Conservation (phyloP, 35 echinoderm and acorn worm genomes). For the Apostichopus californicus region DNA sequence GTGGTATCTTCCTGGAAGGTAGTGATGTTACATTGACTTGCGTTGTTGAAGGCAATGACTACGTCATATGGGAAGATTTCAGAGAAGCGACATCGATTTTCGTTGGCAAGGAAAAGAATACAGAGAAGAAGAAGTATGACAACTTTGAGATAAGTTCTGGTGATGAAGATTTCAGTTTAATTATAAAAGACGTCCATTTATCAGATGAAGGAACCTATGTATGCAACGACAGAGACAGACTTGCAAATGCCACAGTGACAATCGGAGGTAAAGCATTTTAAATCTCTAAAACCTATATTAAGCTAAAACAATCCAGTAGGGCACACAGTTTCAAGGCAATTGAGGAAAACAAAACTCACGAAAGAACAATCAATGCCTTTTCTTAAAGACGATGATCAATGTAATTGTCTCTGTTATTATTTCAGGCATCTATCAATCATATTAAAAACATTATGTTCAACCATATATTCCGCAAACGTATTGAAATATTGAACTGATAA, state of each 20-base stretch:
- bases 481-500: too few species aligned
- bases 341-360: too few species aligned
- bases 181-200: not conserved
- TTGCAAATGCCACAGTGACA: not conserved
- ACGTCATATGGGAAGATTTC: not conserved
- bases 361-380: too few species aligned
- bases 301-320: not conserved
- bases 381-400: too few species aligned
- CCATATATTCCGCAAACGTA: too few species aligned
- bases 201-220: not conserved
- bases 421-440: too few species aligned
- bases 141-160: not conserved
- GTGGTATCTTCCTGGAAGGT: not conserved
- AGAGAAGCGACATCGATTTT: not conserved
- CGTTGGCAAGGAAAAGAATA: conserved; percentile 2
- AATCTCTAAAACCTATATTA: too few species aligned
- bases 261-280: not conserved
- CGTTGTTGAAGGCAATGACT: not conserved
- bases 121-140: not conserved
- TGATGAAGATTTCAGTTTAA: conserved; percentile 9
- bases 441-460: too few species aligned
- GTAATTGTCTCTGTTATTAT: too few species aligned
- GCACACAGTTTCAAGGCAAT: too few species aligned
- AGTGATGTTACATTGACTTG: not conserved
- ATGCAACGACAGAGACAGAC: not conserved